Evolutionary conservation across 1,140 invertebrate genomes (phyloP), one percentile per base, ranked within the genome.

Genomic region (Leptinotarsa lineolata): DNA sequence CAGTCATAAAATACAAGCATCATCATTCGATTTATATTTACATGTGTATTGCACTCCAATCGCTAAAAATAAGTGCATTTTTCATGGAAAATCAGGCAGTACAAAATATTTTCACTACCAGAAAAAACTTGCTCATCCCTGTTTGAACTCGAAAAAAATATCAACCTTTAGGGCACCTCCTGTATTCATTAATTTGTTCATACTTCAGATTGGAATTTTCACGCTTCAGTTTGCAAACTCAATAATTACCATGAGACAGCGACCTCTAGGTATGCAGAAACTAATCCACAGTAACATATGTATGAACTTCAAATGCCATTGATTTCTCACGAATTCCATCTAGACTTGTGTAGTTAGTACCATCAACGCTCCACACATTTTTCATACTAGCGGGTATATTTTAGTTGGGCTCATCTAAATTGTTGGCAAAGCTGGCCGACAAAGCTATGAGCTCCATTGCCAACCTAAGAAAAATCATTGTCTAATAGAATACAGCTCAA

Each of bases 401-500:
- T 45, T n/a, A 68, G 20, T 16, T 68, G 30, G 30, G 20, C 12
- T 30, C 24, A 15, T 39, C 18, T 45, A 30, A 21, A 21, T 59
- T 72, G 70, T 75, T 72, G 70, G 74, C 74, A 72, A 72, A 46
- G 63, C 67, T 72, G 30, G 70, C 45, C 48, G 67, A 72, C 30
- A 67, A 72, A 24, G 24, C 69, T 44, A 15, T 21, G 22, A 75
- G 74, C 74, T 68, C 60, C 70, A 72, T 67, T 75, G 74, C 74
- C 74, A 72, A 72, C 74, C 74, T 75, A 72, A 22, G 69, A 70
- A 68, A 75, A 74, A 74, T 72, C 44, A 74, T 74, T 65, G 15
- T 44, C 44, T 45, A 20, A 22, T 15, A 30, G 20, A 63, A 22
- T 63, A 18, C 15, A 30, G 61, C 20, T 22, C 0, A 20, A 16